These are phyloP conservation scores for Varecia variegata DNA, from an alignment of 2,797 vertebrate species.

Conservation along the genomic window DNA sequence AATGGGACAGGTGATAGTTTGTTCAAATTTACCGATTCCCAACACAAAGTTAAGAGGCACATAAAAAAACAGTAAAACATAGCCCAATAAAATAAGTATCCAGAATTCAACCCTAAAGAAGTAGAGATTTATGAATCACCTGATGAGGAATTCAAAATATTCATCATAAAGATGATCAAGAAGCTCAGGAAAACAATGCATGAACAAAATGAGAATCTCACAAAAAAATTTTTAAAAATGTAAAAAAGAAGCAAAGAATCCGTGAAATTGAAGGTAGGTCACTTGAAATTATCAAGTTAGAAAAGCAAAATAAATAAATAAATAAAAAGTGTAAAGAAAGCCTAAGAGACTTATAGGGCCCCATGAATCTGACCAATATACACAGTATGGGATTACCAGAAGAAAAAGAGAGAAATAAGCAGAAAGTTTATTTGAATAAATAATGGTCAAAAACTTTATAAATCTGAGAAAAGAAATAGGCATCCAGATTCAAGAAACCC, in stretches of 20 bases:
- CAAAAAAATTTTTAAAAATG: background rate
- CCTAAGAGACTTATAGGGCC: too few species aligned
- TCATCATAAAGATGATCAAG: background rate
- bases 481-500: background rate
- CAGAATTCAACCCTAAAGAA: background rate
- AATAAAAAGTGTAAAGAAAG: background rate
- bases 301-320: too few species aligned
- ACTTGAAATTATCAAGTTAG: background rate
- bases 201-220: background rate
- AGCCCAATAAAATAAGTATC: background rate
- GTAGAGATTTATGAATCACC: background rate
- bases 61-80: background rate
- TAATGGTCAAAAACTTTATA: too few species aligned
- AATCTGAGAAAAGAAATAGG: background rate
- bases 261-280: background rate
- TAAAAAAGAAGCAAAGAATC: background rate
- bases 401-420: background rate
- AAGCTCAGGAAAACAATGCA: background rate
- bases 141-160: background rate
- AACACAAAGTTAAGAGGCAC: background rate
- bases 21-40: background rate
- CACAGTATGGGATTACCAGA: background rate
- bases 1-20: background rate
- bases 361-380: background rate
- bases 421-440: background rate